These are phyloP conservation scores for Meiosimyza decipiens DNA, from an alignment of 2,888 invertebrate species.

Conservation along the genomic window DNA sequence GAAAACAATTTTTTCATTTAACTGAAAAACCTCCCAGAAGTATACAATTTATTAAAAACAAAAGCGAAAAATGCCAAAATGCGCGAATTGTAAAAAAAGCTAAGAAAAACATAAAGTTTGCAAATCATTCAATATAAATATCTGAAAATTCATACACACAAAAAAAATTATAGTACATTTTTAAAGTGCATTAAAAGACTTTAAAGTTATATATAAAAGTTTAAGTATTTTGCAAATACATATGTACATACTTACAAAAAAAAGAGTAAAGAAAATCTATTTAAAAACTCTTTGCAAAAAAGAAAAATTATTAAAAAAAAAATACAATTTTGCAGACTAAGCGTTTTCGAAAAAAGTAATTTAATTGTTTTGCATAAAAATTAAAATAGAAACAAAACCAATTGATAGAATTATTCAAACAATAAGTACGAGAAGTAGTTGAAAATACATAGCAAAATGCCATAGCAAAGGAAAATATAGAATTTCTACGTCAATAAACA, in stretches of 20 bases:
- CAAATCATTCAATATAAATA: conserved; percentile 15
- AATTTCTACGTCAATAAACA: conserved; percentile 3
- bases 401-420: conserved; percentile 7
- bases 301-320: neutral
- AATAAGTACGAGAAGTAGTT: neutral
- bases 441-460: conserved; percentile 4
- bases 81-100: neutral
- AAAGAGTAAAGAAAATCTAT: neutral
- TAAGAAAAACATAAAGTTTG: conserved; percentile 28
- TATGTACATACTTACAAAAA: neutral
- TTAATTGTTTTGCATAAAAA: neutral
- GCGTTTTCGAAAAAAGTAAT: neutral
- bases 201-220: conserved; percentile 23
- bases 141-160: neutral
- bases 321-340: conserved; percentile 18
- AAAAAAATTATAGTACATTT: conserved; percentile 33
- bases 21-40: too few species aligned
- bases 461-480: neutral
- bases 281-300: neutral
- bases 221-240: neutral
- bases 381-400: conserved; percentile 9
- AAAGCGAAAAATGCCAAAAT: conserved; percentile 11
- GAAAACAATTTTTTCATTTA: neutral
- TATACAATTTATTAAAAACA: neutral
- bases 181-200: conserved; percentile 37